These are phyloP conservation scores for Poecilia gillii DNA, from an alignment of 2,797 vertebrate species.

Conservation along the genomic window DNA sequence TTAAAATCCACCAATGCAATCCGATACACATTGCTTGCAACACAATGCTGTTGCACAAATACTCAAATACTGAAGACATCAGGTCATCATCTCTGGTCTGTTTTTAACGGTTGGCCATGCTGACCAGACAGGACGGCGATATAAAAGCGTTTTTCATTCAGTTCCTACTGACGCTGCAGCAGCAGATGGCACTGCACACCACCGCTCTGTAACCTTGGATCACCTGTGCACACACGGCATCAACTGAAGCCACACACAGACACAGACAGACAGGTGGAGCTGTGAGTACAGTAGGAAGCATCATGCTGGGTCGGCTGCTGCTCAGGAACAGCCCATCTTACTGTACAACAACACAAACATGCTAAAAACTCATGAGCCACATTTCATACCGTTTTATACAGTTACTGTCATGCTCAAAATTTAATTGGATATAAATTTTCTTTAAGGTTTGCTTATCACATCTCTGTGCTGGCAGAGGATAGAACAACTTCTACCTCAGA, in stretches of 20 bases:
- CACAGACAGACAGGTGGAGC: constrained; percentile 32
- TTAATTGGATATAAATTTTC: background rate
- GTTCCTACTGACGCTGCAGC: constrained; percentile 21
- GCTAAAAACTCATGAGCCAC: background rate
- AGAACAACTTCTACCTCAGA: background rate
- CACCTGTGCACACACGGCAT: constrained; percentile 4
- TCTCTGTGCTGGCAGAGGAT: background rate
- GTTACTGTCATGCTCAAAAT: background rate
- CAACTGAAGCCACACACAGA: constrained; percentile 23
- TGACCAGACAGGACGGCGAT: background rate
- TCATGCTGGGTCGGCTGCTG: constrained; percentile 48
- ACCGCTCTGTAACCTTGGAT: constrained; percentile 7
- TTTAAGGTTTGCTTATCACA: background rate
- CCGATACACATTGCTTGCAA: background rate
- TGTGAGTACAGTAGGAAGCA: constrained; percentile 56
- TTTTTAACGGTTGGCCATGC: background rate
- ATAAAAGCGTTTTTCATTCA: background rate
- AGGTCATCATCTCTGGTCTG: background rate
- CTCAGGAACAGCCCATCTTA: constrained; percentile 15
- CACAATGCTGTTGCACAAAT: background rate
- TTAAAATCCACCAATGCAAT: background rate
- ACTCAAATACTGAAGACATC: background rate
- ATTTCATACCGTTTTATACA: background rate
- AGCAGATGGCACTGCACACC: constrained; percentile 58
- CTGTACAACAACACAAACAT: background rate